phyloP scores from a whole-genome alignment of 1,140 invertebrate species.

The Procambarus virginalis region DNA sequence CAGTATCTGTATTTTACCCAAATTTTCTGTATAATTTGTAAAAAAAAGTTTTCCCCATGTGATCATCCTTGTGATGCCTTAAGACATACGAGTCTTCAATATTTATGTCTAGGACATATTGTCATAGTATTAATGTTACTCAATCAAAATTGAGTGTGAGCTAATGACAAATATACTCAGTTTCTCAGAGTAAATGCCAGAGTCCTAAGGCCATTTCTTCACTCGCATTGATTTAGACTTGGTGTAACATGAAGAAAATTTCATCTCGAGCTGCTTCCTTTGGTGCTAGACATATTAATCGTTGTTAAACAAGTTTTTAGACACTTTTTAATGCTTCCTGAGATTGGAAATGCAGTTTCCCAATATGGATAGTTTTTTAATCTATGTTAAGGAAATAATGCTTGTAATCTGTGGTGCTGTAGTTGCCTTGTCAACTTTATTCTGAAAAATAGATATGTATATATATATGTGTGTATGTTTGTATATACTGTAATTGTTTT shows the following conservation, averaged over 20 bases:
- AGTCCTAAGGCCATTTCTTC: neutral
- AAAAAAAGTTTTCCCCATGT: neutral
- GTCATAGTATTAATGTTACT: neutral
- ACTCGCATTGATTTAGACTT: neutral
- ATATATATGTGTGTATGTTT: conserved; percentile 33
- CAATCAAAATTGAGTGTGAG: conserved; percentile 1
- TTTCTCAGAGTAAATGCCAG: neutral
- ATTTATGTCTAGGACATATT: neutral
- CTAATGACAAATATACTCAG: neutral
- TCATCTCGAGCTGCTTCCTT: neutral
- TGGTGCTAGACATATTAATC: conserved; percentile 24
- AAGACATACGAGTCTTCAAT: neutral
- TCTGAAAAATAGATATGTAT: conserved; percentile 18
- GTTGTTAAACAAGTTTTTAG: conserved; percentile 6
- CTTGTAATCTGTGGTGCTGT: conserved; percentile 52
- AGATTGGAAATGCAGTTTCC: conserved; percentile 2
- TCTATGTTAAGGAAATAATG: conserved; percentile 5
- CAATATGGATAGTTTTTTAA: neutral
- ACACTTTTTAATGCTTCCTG: neutral
- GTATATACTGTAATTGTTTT: conserved; percentile 25
- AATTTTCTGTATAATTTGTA: neutral
- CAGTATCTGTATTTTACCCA: neutral
- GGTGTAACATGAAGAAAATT: neutral
- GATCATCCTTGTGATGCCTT: neutral
- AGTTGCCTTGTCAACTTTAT: conserved; percentile 35